Conservation (phyloP, 2,888 invertebrate species). For the Zeuzera pyrina region DNA sequence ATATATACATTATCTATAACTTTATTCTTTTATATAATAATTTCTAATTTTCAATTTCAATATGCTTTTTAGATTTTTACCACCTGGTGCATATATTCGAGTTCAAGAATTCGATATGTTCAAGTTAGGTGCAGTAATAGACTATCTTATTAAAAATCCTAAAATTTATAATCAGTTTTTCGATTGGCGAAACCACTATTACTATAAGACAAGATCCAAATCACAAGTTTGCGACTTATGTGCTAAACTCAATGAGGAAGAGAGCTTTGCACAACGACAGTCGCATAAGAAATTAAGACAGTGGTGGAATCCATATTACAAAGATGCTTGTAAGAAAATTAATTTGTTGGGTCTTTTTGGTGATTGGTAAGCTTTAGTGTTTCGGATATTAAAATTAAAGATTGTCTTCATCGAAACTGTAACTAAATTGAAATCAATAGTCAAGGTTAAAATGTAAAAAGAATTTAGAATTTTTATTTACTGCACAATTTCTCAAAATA, state of each 20-base stretch:
- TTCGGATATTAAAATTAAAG: too few species aligned
- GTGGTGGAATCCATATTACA: conserved; percentile 46
- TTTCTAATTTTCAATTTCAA: too few species aligned
- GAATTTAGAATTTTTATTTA: too few species aligned
- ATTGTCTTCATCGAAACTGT: too few species aligned
- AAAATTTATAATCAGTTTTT: conserved; percentile 43
- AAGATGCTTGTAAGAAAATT: conserved; percentile 30
- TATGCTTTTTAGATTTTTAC: conserved; percentile 40
- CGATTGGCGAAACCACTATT: conserved; percentile 55
- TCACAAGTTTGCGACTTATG: conserved; percentile 45
- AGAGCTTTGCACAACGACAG: conserved; percentile 9
- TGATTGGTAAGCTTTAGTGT: too few species aligned
- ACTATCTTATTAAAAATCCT: conserved; percentile 42
- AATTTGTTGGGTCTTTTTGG: too few species aligned
- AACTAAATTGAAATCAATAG: too few species aligned
- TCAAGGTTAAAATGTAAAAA: too few species aligned
- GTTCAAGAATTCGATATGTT: conserved; percentile 35
- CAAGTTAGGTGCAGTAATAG: conserved; percentile 43
- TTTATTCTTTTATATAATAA: too few species aligned
- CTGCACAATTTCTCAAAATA: too few species aligned
- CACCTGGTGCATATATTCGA: conserved; percentile 52
- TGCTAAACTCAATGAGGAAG: conserved; percentile 29
- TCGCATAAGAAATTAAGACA: conserved; percentile 27
- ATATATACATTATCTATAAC: too few species aligned
- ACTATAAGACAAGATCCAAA: conserved; percentile 29